Percentiles rank a stretch among this genome's conserved stretches.
Conservation (phyloP, 1,140 invertebrate genomes). For the Macrocentrus cingulum region DNA sequence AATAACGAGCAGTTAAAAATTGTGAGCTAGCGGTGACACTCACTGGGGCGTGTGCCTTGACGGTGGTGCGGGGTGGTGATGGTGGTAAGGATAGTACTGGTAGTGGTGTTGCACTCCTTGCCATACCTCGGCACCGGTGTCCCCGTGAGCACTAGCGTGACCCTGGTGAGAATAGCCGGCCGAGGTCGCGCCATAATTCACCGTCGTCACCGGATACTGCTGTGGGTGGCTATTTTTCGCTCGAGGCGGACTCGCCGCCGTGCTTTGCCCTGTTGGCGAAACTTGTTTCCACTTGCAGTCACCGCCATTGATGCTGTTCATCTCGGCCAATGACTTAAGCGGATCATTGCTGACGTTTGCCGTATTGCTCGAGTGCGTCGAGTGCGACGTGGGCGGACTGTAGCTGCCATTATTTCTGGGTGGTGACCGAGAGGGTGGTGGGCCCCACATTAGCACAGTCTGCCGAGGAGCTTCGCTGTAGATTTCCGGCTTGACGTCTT, state of each 20-base stretch:
- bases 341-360: constrained; percentile 53
- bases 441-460: constrained; percentile 86
- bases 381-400: constrained; percentile 55
- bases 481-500: constrained; percentile 64
- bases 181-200: constrained; percentile 42
- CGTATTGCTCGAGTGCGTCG: constrained; percentile 47
- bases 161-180: constrained; percentile 42
- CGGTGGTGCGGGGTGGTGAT: constrained; percentile 63
- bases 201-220: constrained; percentile 49
- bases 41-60: constrained; percentile 64
- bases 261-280: constrained; percentile 44
- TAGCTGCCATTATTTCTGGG: constrained; percentile 55
- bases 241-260: constrained; percentile 46
- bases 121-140: constrained; percentile 64
- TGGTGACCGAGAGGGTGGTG: constrained; percentile 54
- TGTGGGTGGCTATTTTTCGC: constrained; percentile 39
- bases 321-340: constrained; percentile 64
- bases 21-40: constrained; percentile 57
- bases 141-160: constrained; percentile 44
- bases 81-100: constrained; percentile 68
- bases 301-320: constrained; percentile 60
- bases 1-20: constrained; percentile 37
- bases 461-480: constrained; percentile 68
- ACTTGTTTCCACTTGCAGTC: constrained; percentile 60
- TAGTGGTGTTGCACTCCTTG: constrained; percentile 65